Conservation (phyloP, 1,140 invertebrate genomes). For the Cotesia chilonis region DNA sequence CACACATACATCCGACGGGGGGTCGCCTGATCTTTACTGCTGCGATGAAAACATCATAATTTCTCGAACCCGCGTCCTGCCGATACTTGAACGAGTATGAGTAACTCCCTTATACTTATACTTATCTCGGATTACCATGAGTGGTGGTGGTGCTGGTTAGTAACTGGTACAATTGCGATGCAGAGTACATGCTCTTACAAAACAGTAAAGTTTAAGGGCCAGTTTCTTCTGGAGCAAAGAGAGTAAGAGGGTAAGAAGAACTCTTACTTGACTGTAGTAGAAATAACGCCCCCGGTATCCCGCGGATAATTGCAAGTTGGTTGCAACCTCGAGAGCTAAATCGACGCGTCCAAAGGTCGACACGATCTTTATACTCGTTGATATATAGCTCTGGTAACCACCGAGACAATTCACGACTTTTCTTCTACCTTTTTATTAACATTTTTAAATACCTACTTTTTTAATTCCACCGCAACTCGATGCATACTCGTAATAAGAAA, state of each 20-base stretch:
- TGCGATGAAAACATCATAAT: conserved; percentile 16
- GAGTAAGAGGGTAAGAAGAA: not conserved
- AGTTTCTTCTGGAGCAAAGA: not conserved
- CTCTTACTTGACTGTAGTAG: not conserved
- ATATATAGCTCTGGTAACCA: conserved; percentile 9
- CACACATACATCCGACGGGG: not conserved
- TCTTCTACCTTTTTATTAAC: not conserved
- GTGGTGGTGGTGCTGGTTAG: no score
- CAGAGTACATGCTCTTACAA: not conserved
- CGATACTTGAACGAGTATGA: no score
- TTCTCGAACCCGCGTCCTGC: not conserved
- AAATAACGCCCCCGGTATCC: conserved; percentile 23
- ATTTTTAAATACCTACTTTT: not conserved
- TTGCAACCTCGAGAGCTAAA: conserved; percentile 18
- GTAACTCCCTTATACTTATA: no score
- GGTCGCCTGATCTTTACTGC: conserved; percentile 10
- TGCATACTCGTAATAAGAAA: not conserved
- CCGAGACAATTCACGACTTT: not conserved
- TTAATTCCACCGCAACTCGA: not conserved
- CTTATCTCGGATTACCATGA: no score
- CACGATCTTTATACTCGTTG: conserved; percentile 19
- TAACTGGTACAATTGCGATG: no score
- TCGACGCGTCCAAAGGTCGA: conserved; percentile 22
- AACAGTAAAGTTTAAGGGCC: not conserved
- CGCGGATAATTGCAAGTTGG: conserved; percentile 20